Evolutionary conservation across 2,888 invertebrate species (phyloP), one percentile per base, ranked within the genome.

Genomic region (Eupelmus urozonus): DNA sequence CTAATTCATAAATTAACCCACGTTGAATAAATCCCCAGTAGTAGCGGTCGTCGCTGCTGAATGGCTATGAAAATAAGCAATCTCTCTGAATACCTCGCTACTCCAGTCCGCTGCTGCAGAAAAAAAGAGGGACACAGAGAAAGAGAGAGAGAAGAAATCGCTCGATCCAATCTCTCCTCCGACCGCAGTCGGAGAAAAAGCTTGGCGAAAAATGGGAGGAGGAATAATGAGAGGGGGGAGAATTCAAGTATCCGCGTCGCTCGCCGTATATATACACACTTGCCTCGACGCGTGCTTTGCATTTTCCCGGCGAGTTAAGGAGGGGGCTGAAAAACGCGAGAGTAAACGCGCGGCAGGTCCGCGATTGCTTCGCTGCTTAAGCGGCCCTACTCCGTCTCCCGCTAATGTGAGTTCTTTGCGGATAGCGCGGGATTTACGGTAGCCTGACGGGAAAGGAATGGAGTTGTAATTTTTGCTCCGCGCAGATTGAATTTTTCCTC

Each of bases 41-140:
- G 45, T n/a, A n/a, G n/a, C n/a, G 2, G 45, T 16, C 45, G 5
- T 34, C 42, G 42, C 40, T n/a, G 7, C 18, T 65, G 49, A 49
- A 65, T 65, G 27, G 49, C 65, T 65, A 49, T 65, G 65, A 49
- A 65, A 65, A 49, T 49, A 65, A 65, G 65, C 65, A 49, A 65
- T 65, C 65, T 49, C 65, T 23, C 27, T 16, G 65, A 45, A 27
- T 49, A 27, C 49, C 62, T 9, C 16, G 55, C 23, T 55, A 55
- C 55, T 55, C 55, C 2, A 45, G 13, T 45, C 34, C n/a, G n/a
- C n/a, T n/a, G 34, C 9, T 34, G 34, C 9, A 34, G 9, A 34
- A 34, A 34, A 34, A 9, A 34, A 34, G 9, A 34, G 34, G 9
- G 34, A 34, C 3, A 34, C 3, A 34, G 9, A 9, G 34, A 34